A percentile compares a stretch with the other conserved stretches of the same genome.
Conservation (phyloP, 2,797 vertebrate genomes). For the Bradypus variegatus region DNA sequence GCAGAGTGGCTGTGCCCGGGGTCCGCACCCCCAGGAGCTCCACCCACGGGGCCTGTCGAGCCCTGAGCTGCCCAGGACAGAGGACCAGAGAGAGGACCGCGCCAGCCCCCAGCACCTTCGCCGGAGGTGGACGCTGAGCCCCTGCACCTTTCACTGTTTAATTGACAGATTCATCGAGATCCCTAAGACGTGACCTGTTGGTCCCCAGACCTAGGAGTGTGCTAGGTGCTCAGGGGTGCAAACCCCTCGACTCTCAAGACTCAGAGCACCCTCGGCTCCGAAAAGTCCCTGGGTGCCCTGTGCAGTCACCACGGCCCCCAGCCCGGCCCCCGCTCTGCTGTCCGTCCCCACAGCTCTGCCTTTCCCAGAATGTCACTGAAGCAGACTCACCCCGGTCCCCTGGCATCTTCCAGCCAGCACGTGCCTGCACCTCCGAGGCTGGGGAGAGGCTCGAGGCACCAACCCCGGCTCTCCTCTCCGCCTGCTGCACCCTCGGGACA, state of each 20-base stretch:
- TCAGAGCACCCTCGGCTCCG: not conserved
- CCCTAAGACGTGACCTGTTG: too few species aligned
- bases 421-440: too few species aligned
- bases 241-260: rapidly evolving
- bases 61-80: too few species aligned
- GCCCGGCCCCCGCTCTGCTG: too few species aligned
- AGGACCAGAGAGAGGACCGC: not conserved
- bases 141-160: not conserved
- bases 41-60: too few species aligned
- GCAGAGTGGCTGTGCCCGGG: not conserved
- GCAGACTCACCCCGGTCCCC: too few species aligned
- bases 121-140: too few species aligned
- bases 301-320: rapidly evolving
- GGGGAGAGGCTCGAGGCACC: too few species aligned
- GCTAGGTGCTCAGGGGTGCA: rapidly evolving
- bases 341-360: not conserved
- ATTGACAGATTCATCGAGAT: not conserved
- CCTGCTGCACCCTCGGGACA: too few species aligned
- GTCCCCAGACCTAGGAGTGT: not conserved
- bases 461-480: too few species aligned
- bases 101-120: not conserved
- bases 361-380: not conserved
- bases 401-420: too few species aligned
- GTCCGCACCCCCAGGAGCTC: not conserved
- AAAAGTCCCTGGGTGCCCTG: too few species aligned